Evolutionary conservation across 2,797 vertebrate genomes (phyloP), one percentile per base, ranked within the genome.

Genomic region (Halcyon chelicuti): DNA sequence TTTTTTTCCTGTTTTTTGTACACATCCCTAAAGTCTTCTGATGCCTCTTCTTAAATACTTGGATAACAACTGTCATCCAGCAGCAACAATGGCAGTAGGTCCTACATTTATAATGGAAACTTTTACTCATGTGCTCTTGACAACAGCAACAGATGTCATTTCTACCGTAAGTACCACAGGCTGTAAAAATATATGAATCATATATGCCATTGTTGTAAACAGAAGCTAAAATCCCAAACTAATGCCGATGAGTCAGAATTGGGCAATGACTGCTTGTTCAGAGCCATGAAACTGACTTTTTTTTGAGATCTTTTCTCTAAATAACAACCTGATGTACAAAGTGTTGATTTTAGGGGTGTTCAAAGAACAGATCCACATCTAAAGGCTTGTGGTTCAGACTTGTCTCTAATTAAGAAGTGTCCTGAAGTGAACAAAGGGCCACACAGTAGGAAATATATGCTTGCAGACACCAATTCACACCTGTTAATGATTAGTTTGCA

Each of bases 401-500:
- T 84, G 83, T 91, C 74, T 95, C 94, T 96, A 96, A 96, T 97
- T 97, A 97, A 94, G 93, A 97, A 96, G 77, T 94, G 90, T 93
- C 95, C 94, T 95, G 91, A 96, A 94, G 96, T 86, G 96, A 97
- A 96, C 94, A 97, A 97, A 97, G 94, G 74, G 31, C 93, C 74
- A 79, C 95, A 92, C 96, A 92, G 95, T 65, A 86, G 91, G 94
- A 96, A 96, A 93, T 95, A 75, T 26, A 74, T 82, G 85, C 91
- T 95, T 86, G 63, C 90, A 96, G 88, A 96, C 91, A 93, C 37
- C 91, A 95, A 95, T 96, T 97, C 96, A 97, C 96, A 97, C 96
- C 96, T 97, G 96, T 88, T 96, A 97, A 96, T 97, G 94, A 96
- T 95, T 95, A 96, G 93, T 96, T 96, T 97, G 85, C 93, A 96